A percentile compares a stretch with the other conserved stretches of the same genome.
These are phyloP conservation scores for Volucella inflata DNA, from an alignment of 2,888 invertebrate species.

Conservation along the genomic window DNA sequence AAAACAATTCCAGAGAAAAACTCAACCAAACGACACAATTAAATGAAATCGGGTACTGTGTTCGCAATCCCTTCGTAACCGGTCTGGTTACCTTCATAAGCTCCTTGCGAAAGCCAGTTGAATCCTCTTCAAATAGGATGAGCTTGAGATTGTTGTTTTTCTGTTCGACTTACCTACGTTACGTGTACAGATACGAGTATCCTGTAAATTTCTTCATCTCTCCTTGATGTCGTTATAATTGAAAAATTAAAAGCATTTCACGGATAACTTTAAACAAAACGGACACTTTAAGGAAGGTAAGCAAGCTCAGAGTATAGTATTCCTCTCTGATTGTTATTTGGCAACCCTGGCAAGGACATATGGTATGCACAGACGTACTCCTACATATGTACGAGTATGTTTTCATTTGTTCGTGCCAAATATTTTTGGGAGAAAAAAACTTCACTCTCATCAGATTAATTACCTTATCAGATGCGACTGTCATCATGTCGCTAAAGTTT, in stretches of 20 bases:
- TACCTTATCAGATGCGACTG: slow-evolving; percentile 61
- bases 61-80: slow-evolving; percentile 17
- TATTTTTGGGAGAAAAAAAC: not conserved
- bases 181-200: not conserved
- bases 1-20: not conserved
- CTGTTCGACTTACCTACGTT: slow-evolving; percentile 14
- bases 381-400: too few species aligned
- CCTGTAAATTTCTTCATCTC: slow-evolving; percentile 56
- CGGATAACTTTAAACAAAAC: not conserved
- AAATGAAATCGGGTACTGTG: slow-evolving; percentile 58
- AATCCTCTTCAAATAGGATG: slow-evolving; percentile 28
- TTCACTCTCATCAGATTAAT: slow-evolving; percentile 56
- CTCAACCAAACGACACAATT: slow-evolving; percentile 66
- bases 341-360: not conserved
- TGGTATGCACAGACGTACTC: too few species aligned
- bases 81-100: slow-evolving; percentile 52
- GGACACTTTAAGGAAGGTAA: too few species aligned
- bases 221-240: slow-evolving; percentile 63
- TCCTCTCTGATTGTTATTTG: slow-evolving; percentile 28
- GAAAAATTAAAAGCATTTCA: slow-evolving; percentile 64
- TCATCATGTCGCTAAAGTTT: slow-evolving; percentile 46
- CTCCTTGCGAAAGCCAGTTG: slow-evolving; percentile 26
- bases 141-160: slow-evolving; percentile 33
- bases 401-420: too few species aligned
- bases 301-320: not conserved